phyloP scores from a whole-genome alignment of 2,113 vertebrate species.

The Syngnathus typhle region DNA sequence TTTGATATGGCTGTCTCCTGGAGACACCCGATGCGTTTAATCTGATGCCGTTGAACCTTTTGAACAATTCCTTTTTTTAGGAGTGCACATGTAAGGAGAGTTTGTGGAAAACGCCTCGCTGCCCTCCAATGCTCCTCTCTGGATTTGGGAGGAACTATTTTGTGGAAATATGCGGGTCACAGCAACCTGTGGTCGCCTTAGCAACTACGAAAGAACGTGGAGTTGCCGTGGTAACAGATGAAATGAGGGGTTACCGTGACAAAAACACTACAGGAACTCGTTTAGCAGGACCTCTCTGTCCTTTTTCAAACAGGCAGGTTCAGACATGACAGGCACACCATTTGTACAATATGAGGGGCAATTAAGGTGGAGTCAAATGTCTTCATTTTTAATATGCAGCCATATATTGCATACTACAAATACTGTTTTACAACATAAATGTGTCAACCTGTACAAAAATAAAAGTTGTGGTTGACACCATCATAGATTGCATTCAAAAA shows the following conservation, averaged over 20 bases:
- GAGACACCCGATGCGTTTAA: neutral
- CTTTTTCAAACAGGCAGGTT: conserved; percentile 58
- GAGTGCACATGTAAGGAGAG: conserved; percentile 48
- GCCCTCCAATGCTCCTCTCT: conserved; percentile 56
- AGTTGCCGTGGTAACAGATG: conserved; percentile 67
- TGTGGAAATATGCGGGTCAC: conserved; percentile 55
- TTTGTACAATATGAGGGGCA: conserved; percentile 34
- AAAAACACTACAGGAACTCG: conserved; percentile 63
- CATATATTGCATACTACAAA: conserved; percentile 3
- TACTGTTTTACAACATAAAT: neutral
- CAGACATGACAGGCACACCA: conserved; percentile 42
- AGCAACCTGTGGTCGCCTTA: conserved; percentile 64
- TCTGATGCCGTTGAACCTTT: neutral
- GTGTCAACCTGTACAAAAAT: neutral
- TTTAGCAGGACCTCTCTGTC: conserved; percentile 58
- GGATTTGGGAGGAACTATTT: conserved; percentile 67
- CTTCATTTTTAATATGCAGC: conserved; percentile 28
- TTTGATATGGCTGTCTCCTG: neutral
- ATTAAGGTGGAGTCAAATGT: conserved; percentile 25
- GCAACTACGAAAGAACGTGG: conserved; percentile 55
- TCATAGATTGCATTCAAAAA: too few species aligned
- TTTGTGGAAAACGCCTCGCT: conserved; percentile 52
- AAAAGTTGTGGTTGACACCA: neutral
- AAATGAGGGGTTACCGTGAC: conserved; percentile 68
- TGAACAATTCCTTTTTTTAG: conserved; percentile 33